phyloP scores from a whole-genome alignment of 2,888 invertebrate species.

The Eurytoma californica region DNA sequence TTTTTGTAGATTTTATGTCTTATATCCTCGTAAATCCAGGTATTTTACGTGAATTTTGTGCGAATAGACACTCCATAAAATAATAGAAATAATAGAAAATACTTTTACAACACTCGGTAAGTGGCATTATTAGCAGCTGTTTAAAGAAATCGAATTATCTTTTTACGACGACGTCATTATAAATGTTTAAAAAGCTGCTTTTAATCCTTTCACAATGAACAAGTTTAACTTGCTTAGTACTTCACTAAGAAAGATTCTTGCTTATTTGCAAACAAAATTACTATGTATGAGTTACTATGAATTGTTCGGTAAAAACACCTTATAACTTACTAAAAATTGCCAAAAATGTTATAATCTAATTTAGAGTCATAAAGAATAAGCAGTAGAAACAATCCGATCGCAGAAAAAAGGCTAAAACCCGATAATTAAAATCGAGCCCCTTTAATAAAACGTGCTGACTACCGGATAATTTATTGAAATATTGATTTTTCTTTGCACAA shows the following conservation, averaged over 20 bases:
- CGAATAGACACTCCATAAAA: too few species aligned
- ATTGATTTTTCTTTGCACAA: not conserved
- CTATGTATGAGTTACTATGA: too few species aligned
- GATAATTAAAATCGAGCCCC: constrained; percentile 6
- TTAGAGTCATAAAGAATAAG: not conserved
- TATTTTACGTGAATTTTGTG: too few species aligned
- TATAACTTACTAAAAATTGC: not conserved
- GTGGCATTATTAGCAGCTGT: constrained; percentile 1
- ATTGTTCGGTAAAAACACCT: not conserved
- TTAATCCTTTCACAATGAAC: not conserved
- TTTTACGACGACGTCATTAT: constrained; percentile 20
- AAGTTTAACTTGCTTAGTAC: too few species aligned
- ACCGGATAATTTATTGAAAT: constrained; percentile 17
- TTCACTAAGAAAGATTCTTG: too few species aligned
- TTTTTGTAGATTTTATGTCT: too few species aligned
- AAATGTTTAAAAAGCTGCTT: constrained; percentile 22
- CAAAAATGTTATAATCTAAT: not conserved
- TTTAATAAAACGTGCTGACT: constrained; percentile 7
- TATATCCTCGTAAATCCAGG: too few species aligned
- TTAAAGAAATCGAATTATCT: constrained; percentile 19
- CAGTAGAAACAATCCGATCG: not conserved
- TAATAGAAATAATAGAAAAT: too few species aligned
- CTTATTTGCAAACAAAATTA: not conserved
- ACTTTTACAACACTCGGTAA: too few species aligned
- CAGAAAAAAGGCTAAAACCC: not conserved